Evolutionary conservation across 2,113 vertebrate species (phyloP), one percentile per base, ranked within the genome.

Genomic region (Hemiprocne comata): DNA sequence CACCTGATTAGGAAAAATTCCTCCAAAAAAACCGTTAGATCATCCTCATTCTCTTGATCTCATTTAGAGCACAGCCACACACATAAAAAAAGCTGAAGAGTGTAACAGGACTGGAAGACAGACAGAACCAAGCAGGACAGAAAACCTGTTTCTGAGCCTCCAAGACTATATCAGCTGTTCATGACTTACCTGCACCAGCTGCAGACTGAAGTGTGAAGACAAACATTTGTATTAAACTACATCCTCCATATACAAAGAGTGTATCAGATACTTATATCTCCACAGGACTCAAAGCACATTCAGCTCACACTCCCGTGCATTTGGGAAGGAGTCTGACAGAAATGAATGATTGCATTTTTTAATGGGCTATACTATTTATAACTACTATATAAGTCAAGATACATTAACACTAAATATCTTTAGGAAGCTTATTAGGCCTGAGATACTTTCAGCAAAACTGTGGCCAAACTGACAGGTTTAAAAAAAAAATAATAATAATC

Each of bases 201-300:
- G 25, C 60, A 73, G 61, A 24, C 53, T 23, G 10, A 33, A 38
- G 38, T 2, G 8, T 4, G 10, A 69, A 69, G 12, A 18, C 21
- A 38, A 18, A 17, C 26, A 11, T 25, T 60, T 53, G 15, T 33
- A 26, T 36, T 69, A 65, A 95, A 28, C 38, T 72, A 33, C 23
- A 38, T 31, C 26, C 31, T 72, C 71, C 23, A 4, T 3, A 62
- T 10, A 34, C 0, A 1, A 51, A n/a, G 14, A 58, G 3, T 1
- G 1, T 44, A 58, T 36, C 31, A 6, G 50, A 3, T 44, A 53
- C 48, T 82, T 70, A 70, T 46, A 42, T 58, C 20, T 34, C 61
- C 31, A 44, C 36, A 42, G 44, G 13, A 19, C 34, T 75, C 62
- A 57, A 61, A 87, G 62, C 25, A 83, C 58, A 50, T 82, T 67